phyloP scores from a whole-genome alignment of 2,797 vertebrate genomes.

The Hydrolagus colliei region DNA sequence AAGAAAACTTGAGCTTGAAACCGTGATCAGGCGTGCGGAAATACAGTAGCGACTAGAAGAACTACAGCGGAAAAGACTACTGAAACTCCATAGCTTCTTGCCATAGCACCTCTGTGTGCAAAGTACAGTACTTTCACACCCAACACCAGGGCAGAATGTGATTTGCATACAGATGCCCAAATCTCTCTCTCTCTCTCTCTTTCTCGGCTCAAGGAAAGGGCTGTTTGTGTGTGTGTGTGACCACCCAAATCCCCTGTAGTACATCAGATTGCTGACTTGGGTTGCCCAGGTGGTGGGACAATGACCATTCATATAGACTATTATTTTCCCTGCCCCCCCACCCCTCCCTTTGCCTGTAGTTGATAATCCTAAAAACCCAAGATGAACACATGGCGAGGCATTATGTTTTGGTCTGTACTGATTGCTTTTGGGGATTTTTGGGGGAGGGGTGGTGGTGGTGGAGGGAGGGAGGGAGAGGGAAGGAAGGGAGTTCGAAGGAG shows the following conservation, averaged over 20 bases:
- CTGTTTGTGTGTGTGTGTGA: conserved; percentile 12
- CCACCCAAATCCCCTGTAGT: conserved; percentile 9
- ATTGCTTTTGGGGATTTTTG: conserved; percentile 23
- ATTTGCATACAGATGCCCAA: conserved; percentile 91
- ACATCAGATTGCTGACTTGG: conserved; percentile 34
- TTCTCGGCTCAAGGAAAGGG: conserved; percentile 38
- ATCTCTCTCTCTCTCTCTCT: conserved; percentile 44
- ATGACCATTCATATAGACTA: conserved; percentile 38
- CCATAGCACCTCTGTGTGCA: conserved; percentile 17
- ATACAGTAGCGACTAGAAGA: neutral
- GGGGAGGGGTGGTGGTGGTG: conserved; percentile 14
- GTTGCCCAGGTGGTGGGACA: conserved; percentile 46
- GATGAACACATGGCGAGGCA: conserved; percentile 37
- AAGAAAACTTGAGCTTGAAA: neutral
- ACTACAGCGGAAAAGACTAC: neutral
- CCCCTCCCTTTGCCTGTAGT: neutral
- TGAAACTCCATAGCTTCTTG: neutral
- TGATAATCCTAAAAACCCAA: conserved; percentile 35
- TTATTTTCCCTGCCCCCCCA: conserved; percentile 37
- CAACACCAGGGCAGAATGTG: conserved; percentile 45
- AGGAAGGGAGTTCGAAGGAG: no score
- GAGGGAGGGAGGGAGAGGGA: neutral
- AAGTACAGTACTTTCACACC: conserved; percentile 31
- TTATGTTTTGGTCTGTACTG: conserved; percentile 34
- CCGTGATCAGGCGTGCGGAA: neutral